These are phyloP conservation scores for Umimayanthus chanpuru DNA, from an alignment of 92 coral and sea anemone species.

Conservation along the genomic window DNA sequence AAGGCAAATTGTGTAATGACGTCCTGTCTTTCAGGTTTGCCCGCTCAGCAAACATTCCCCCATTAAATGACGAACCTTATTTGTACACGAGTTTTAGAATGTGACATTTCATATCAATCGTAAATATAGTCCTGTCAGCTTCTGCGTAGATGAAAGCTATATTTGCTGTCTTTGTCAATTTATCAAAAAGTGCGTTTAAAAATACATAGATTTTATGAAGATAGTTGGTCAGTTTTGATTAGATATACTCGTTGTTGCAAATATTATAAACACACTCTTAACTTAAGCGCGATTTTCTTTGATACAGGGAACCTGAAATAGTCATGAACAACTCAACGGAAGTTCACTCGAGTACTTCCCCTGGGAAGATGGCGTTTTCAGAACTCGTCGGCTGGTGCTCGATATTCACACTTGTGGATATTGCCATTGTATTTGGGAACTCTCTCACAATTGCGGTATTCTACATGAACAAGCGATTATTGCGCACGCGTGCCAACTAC, in stretches of 20 bases:
- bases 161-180: not conserved
- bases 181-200: not conserved
- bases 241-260: not conserved
- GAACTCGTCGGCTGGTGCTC: slow-evolving; percentile 76
- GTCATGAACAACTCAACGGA: slow-evolving; percentile 71
- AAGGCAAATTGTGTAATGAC: slow-evolving; percentile 7
- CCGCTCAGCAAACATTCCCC: slow-evolving; percentile 30
- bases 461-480: slow-evolving; percentile 68
- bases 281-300: not conserved
- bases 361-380: slow-evolving; percentile 49
- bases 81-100: not conserved
- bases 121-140: not conserved
- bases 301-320: not conserved
- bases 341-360: not conserved
- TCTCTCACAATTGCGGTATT: slow-evolving; percentile 76
- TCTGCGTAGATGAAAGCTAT: not conserved
- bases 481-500: slow-evolving; percentile 85
- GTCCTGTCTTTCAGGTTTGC: slow-evolving; percentile 27
- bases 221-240: not conserved
- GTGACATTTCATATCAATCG: not conserved
- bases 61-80: slow-evolving; percentile 24
- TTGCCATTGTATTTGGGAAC: slow-evolving; percentile 74
- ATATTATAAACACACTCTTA: not conserved
- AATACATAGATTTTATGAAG: not conserved
- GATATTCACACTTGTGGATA: slow-evolving; percentile 68